phyloP scores from a whole-genome alignment of 35 echinoderm and acorn worm species.

The Hemicentrotus pulcherrimus region DNA sequence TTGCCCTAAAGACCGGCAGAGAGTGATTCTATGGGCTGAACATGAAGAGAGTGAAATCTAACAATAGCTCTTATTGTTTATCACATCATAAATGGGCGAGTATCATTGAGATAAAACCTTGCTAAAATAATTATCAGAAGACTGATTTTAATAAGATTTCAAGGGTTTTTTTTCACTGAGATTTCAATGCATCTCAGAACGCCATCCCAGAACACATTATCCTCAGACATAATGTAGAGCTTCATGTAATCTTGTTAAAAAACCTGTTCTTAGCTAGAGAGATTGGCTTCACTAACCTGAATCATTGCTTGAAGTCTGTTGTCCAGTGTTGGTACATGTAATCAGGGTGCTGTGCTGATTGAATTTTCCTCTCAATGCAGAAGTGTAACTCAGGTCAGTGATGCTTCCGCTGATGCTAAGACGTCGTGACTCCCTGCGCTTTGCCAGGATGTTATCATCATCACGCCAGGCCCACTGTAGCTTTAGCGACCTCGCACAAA shows the following conservation, averaged over 20 bases:
- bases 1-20: too few relatives aligned
- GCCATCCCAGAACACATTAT: background rate
- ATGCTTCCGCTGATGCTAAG: slow-evolving; percentile 88
- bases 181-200: too few relatives aligned
- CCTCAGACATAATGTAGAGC: background rate
- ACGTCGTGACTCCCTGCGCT: slow-evolving; percentile 57
- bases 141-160: too few relatives aligned
- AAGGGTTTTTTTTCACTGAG: too few relatives aligned
- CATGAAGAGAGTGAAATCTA: too few relatives aligned
- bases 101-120: too few relatives aligned
- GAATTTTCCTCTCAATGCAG: slow-evolving; percentile 46
- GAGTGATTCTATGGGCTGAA: too few relatives aligned
- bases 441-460: slow-evolving; percentile 58
- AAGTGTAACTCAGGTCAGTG: slow-evolving; percentile 60
- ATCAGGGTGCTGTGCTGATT: background rate
- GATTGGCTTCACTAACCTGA: slow-evolving; percentile 54
- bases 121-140: too few relatives aligned
- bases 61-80: too few relatives aligned
- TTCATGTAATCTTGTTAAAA: background rate
- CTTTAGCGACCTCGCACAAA: slow-evolving; percentile 53
- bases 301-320: slow-evolving; percentile 62
- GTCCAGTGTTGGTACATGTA: slow-evolving; percentile 49
- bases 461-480: slow-evolving; percentile 53
- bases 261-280: background rate
- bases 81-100: too few relatives aligned